Evolutionary conservation across 2,797 vertebrate species (phyloP).

Genomic region (Decapterus maruadsi): DNA sequence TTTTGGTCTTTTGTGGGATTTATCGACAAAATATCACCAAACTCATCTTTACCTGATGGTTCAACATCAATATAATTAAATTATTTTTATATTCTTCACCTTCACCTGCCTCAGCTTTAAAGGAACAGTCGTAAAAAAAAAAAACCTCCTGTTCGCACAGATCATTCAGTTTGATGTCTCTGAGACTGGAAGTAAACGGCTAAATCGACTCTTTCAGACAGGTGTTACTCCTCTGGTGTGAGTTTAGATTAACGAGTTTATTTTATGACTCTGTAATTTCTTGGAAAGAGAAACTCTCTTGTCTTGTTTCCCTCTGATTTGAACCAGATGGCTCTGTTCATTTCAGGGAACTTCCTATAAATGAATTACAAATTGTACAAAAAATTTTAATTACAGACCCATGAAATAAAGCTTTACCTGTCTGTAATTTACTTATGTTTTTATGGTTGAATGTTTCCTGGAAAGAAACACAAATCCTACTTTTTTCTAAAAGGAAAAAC

Average conservation of each 20-base stretch:
- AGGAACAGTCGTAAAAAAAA: not conserved
- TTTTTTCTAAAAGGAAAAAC: not conserved
- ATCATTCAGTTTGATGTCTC: not conserved
- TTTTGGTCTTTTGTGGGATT: not conserved
- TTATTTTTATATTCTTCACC: not conserved
- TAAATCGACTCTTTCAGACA: not conserved
- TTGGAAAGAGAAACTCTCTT: not conserved
- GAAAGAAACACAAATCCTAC: slow-evolving; percentile 2
- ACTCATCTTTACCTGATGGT: not conserved
- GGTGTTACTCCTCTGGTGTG: not conserved
- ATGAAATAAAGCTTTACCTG: not conserved
- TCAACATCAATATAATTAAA: not conserved
- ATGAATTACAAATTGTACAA: not conserved
- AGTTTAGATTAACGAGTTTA: not conserved
- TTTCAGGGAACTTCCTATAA: not conserved
- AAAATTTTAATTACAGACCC: not conserved
- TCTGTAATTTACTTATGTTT: not conserved
- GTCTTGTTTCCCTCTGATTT: not conserved
- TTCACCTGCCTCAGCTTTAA: not conserved
- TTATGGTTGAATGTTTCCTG: not conserved
- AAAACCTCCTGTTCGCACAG: not conserved
- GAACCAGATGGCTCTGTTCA: not conserved
- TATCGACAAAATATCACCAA: not conserved
- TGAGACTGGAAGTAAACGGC: not conserved
- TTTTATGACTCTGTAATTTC: slow-evolving; percentile 28